Conservation (phyloP, 2,797 vertebrate species). For the Muscicapa striata region DNA sequence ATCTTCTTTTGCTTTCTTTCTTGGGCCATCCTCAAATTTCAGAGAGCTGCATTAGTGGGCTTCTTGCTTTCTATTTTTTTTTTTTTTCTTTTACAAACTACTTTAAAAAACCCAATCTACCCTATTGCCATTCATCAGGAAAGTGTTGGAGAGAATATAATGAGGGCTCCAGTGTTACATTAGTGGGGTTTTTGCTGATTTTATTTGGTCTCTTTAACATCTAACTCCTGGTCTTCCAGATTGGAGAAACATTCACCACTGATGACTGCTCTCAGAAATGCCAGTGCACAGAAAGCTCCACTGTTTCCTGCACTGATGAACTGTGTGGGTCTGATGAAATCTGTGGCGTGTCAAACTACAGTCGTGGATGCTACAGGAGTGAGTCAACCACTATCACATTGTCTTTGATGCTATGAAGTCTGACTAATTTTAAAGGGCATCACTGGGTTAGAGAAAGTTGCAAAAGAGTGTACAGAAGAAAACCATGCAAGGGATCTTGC, state of each 20-base stretch:
- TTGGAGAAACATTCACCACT: slow-evolving; percentile 62
- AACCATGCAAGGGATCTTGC: background rate
- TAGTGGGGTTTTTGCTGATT: background rate
- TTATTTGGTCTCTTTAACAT: background rate
- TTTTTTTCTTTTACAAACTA: background rate
- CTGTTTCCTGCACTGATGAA: slow-evolving; percentile 19
- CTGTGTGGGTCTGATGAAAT: slow-evolving; percentile 14
- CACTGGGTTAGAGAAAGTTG: background rate
- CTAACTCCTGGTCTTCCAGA: slow-evolving; percentile 37
- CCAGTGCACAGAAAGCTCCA: slow-evolving; percentile 61
- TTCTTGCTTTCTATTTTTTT: background rate
- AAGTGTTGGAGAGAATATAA: background rate
- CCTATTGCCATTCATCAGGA: background rate
- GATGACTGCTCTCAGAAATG: slow-evolving; percentile 72
- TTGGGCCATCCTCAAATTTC: background rate
- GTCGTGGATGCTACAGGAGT: slow-evolving; percentile 70
- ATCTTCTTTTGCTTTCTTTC: background rate
- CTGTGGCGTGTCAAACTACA: slow-evolving; percentile 58
- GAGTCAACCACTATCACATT: background rate
- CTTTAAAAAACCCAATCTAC: background rate
- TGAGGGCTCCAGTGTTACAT: background rate
- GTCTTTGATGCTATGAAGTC: background rate
- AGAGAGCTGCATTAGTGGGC: background rate
- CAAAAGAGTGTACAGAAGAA: background rate
- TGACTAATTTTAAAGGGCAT: background rate